phyloP scores from a whole-genome alignment of 1,140 invertebrate species.

The Drosophila auraria region DNA sequence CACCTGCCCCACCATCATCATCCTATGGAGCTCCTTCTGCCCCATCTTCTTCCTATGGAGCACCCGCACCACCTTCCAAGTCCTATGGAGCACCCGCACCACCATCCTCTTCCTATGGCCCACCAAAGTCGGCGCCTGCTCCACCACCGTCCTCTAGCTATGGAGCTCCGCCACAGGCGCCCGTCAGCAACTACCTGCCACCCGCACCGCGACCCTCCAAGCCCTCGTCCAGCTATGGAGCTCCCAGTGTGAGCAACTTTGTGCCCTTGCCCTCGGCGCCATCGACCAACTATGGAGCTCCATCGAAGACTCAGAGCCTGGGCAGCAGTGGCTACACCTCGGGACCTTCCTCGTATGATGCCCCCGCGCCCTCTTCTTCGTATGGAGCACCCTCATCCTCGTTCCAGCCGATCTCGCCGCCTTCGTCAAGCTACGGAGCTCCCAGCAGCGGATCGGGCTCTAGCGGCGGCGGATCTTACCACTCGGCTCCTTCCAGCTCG shows the following conservation, averaged over 20 bases:
- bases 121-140: constrained; percentile 66
- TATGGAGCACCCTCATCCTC: constrained; percentile 85
- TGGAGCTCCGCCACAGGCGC: constrained; percentile 74
- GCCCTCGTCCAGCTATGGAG: constrained; percentile 75
- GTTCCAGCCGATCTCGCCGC: constrained; percentile 68
- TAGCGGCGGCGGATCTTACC: constrained; percentile 46
- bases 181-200: constrained; percentile 68
- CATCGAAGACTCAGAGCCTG: constrained; percentile 71
- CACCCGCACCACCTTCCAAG: constrained; percentile 66
- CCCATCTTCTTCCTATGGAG: constrained; percentile 80
- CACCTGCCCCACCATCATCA: constrained; percentile 79
- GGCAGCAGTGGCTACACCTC: constrained; percentile 73
- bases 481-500: constrained; percentile 51
- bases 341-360: constrained; percentile 59
- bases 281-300: constrained; percentile 79
- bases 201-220: constrained; percentile 55
- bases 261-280: constrained; percentile 76
- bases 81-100: constrained; percentile 64
- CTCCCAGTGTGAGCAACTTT: constrained; percentile 84
- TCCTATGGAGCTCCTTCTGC: constrained; percentile 85
- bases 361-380: constrained; percentile 71
- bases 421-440: constrained; percentile 46
- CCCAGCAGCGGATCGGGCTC: constrained; percentile 49
- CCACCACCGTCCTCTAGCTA: constrained; percentile 80
- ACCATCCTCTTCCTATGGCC: constrained; percentile 59